Percentiles rank a stretch among this genome's conserved stretches.
These are phyloP conservation scores for Crotalus viridis DNA, from an alignment of 2,113 vertebrate genomes.

Conservation along the genomic window DNA sequence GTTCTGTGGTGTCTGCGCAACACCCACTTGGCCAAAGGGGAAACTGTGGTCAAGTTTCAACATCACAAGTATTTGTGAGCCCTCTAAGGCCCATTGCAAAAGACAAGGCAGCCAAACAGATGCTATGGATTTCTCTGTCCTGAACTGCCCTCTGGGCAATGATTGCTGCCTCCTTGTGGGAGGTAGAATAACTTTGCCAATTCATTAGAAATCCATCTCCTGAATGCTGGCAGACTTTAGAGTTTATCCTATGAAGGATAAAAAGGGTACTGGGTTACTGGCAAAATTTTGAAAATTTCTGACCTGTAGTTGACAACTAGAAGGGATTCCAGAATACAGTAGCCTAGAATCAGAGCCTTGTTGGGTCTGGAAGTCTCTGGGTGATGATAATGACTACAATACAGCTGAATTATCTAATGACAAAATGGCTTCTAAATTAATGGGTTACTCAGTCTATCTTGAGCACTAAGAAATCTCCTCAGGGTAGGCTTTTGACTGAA, in stretches of 20 bases:
- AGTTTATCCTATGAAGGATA: background rate
- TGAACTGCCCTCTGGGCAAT: background rate
- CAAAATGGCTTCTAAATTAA: background rate
- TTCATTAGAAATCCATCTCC: background rate
- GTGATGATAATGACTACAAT: background rate
- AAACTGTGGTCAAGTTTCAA: constrained; percentile 28
- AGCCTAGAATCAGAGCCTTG: background rate
- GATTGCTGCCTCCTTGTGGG: background rate
- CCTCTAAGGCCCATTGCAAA: constrained; percentile 4
- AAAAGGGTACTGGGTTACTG: background rate
- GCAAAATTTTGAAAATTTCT: background rate
- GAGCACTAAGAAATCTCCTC: background rate
- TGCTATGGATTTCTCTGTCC: background rate
- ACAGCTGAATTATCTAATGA: background rate
- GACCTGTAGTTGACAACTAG: background rate
- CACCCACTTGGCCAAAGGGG: background rate
- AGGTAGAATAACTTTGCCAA: constrained; percentile 4
- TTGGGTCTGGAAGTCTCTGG: background rate
- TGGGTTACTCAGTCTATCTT: background rate
- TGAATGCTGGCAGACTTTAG: constrained; percentile 4
- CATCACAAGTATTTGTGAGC: constrained; percentile 18
- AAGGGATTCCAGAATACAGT: background rate
- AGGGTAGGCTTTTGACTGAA: background rate
- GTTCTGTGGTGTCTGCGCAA: constrained; percentile 10
- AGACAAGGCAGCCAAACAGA: constrained; percentile 2